Conservation (phyloP, 2,113 vertebrate genomes). For the Carassius auratus region DNA sequence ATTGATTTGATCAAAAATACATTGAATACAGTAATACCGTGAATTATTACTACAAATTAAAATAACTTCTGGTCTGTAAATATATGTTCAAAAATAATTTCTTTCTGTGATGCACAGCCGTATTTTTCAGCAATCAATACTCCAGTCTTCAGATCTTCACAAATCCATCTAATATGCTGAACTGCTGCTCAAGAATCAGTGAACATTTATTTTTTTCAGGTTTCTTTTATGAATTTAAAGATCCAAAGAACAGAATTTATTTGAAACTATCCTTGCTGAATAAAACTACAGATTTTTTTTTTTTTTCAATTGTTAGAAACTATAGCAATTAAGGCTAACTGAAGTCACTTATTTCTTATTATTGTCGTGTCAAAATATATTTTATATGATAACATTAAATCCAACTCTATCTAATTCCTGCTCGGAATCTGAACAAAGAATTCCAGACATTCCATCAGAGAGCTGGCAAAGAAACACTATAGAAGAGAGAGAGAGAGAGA, state of each 20-base stretch:
- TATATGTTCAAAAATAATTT: too few species aligned
- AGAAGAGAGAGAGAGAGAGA: slow-evolving; percentile 29
- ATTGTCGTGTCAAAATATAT: not conserved
- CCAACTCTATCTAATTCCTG: slow-evolving; percentile 2
- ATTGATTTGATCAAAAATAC: not conserved
- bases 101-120: too few species aligned
- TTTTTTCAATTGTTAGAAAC: not conserved
- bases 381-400: not conserved
- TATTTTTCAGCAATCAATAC: too few species aligned
- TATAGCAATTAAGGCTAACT: not conserved
- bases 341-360: not conserved
- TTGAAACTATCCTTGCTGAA: not conserved
- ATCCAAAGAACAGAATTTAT: too few species aligned
- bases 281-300: not conserved
- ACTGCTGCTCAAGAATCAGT: too few species aligned
- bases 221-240: too few species aligned
- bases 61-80: too few species aligned
- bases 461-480: slow-evolving; percentile 64
- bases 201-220: too few species aligned
- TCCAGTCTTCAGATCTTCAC: too few species aligned
- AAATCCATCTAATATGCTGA: too few species aligned
- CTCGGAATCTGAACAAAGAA: slow-evolving; percentile 69
- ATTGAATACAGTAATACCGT: too few species aligned
- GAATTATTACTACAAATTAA: too few species aligned
- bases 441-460: slow-evolving; percentile 68